Evolutionary conservation across 2,113 vertebrate species (phyloP).

Genomic region (Phalacrocorax carbo): DNA sequence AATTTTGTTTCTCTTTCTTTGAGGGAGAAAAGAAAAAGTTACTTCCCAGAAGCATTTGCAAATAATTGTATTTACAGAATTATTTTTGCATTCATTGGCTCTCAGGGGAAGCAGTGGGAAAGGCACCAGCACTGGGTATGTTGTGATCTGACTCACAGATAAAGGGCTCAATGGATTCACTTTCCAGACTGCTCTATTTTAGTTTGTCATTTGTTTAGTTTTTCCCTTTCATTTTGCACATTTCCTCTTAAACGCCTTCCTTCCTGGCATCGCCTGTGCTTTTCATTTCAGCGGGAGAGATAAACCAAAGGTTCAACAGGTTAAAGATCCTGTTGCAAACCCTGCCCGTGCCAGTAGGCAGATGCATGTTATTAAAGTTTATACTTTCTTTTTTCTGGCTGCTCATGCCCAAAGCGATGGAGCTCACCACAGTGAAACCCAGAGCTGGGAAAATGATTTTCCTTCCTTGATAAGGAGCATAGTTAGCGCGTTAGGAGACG

Average conservation of each 20-base stretch:
- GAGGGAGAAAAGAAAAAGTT: not conserved
- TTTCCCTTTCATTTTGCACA: not conserved
- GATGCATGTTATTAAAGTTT: not conserved
- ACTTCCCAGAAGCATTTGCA: not conserved
- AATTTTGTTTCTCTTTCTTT: not conserved
- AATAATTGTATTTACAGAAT: not conserved
- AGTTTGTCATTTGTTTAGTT: not conserved
- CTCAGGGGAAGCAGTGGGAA: not conserved
- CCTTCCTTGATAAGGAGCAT: not conserved
- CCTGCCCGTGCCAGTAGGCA: not conserved
- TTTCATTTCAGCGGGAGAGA: not conserved
- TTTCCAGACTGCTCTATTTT: not conserved
- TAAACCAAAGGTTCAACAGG: not conserved
- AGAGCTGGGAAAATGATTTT: not conserved
- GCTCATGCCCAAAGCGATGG: not conserved
- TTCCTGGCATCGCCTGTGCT: not conserved
- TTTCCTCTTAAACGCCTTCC: not conserved
- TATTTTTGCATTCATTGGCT: not conserved
- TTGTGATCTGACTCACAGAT: constrained; percentile 24
- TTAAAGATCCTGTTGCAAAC: not conserved
- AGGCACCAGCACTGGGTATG: not conserved
- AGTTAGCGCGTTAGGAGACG: not conserved
- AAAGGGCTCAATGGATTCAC: not conserved
- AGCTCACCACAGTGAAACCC: not conserved
- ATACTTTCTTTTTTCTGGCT: not conserved